Base-by-base conservation (phyloP, 2,797 vertebrate species). In the Zenarchopterus dispar region DNA sequence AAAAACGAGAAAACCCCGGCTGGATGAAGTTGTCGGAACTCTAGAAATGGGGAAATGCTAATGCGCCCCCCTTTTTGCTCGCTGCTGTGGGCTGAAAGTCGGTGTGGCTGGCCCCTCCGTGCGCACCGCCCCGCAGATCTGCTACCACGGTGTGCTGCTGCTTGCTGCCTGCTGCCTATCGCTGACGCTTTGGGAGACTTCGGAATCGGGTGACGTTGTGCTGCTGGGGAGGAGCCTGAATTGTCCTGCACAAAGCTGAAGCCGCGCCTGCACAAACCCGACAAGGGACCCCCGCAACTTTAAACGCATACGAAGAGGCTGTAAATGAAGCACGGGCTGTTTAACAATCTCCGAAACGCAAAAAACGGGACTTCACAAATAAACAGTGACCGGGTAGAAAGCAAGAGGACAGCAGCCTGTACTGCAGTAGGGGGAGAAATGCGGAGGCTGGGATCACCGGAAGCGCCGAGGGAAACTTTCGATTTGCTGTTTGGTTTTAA, bases 191-290 rank as follows among this genome's bases (percentile, higher is more conserved):
- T 59, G 84, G 78, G 74, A 81, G 78, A 81, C 86, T 89, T 88
- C 82, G 57, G 82, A 84, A 85, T 85, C 80, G 57, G 71, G 70
- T 93, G 91, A 94, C 92, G 93, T 87, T 50, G 75, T 39, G 77
- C 16, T n/a, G 19, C 0, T 8, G 16, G 78, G 88, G 89, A 84
- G 92, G 92, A 82, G 91, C 81, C 82, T 90, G 65, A 63, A 79
- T 72, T 28, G 84, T 84, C 80, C 89, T 85, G 82, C 73, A 67
- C 53, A 69, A 69, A 21, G 22, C 7, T 28, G 52, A 73, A 21
- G 54, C 68, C 58, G 55, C 56, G 64, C 46, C 21, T 2, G 31
- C 23, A 39, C 8, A 19, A 24, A 36, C 13, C 10, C 9, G n/a
- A 41, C 36, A 45, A 44, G 31, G 24, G 55, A 52, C 18, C 33